Base-by-base conservation (phyloP, 1,140 invertebrate genomes). In the Caerostris darwini region DNA sequence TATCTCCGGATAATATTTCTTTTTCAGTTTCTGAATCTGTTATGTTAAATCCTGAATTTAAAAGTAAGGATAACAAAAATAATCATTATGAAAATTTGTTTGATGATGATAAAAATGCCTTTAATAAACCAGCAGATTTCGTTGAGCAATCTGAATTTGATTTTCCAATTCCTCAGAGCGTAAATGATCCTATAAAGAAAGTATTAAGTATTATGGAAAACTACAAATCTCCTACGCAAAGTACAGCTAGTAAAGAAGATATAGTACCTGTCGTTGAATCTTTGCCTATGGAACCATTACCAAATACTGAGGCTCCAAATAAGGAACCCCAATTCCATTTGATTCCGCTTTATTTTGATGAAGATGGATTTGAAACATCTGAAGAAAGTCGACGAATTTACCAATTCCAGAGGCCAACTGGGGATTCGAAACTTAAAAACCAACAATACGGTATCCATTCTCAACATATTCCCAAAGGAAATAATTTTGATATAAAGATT, bases 1-100 rank as follows among this genome's bases (percentile, higher is more conserved):
- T 50, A 12, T 53, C 71, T 12, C 71, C 10, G 12, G 71, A 77
- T 7, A 50, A 77, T 53, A 77, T 77, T 50, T 50, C 71, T 12
- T 50, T 77, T 50, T 77, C 71, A 12, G 34, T 77, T 77, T 77
- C 71, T 3, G 71, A 77, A 77, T 77, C 71, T 50, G 71, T 77
- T 12, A 34, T 53, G 12, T 50, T 77, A 53, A 77, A 50, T 12
- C 8, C 34, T 4, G 71, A 77, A 50, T 10, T 12, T 12, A 5
- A 77, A 12, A 77, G 10, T 53, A 50, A 77, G 5, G 14, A 12
- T 77, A 50, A 10, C 8, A 12, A 12, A 3, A 5, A 77, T 12
- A 5, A 14, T 14, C 61, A 14, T 34, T 34, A 34, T 17, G 61
- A 64, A 64, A 5, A 64, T 64, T 10, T 5, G 17, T 5, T 17